Evolutionary conservation across 92 coral and sea anemone species (phyloP).

Genomic region (Palythoa heliodiscus): DNA sequence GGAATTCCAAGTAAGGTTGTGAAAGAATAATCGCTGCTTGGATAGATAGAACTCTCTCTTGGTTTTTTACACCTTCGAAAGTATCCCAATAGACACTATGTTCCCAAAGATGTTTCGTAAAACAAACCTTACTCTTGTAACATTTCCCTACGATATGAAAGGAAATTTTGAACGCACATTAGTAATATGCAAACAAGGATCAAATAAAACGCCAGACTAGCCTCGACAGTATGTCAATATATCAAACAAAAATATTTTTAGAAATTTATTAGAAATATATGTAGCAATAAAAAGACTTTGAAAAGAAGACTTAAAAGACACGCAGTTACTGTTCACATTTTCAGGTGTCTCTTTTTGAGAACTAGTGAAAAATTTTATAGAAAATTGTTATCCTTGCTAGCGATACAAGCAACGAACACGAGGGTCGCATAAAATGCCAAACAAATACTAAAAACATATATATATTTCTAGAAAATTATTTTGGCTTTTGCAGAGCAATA

Average conservation of each 20-base stretch:
- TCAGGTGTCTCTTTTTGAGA: neutral
- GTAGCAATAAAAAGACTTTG: constrained; percentile 13
- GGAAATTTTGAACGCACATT: constrained; percentile 25
- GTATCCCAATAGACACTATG: constrained; percentile 98
- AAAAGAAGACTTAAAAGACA: constrained; percentile 2
- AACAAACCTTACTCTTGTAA: constrained; percentile 97
- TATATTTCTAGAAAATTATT: neutral
- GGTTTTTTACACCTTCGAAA: constrained; percentile 97
- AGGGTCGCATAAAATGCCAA: constrained; percentile 2
- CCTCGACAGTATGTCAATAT: constrained; percentile 32
- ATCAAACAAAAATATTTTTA: constrained; percentile 26
- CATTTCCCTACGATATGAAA: constrained; percentile 75
- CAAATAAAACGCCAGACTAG: neutral
- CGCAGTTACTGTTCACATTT: neutral
- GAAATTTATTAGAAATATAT: constrained; percentile 35
- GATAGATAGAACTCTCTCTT: constrained; percentile 95
- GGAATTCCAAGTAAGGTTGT: constrained; percentile 96
- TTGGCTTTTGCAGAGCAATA: neutral
- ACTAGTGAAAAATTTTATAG: neutral
- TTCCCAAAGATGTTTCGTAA: constrained; percentile 98
- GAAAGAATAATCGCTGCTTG: constrained; percentile 99
- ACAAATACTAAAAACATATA: constrained; percentile 16
- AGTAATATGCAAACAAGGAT: constrained; percentile 30
- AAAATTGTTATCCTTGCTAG: neutral
- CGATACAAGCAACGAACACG: constrained; percentile 8